Evolutionary conservation across 2,113 vertebrate species (phyloP).

Genomic region (human): GRCh38 chr6:72040001-72040500

Average conservation of each 20-base stretch:
- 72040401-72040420: not conserved
- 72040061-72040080: not conserved
- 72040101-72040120: not conserved
- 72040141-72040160: not conserved
- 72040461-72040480: not conserved
- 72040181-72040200: not conserved
- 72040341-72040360: not conserved
- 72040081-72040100: not conserved
- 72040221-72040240: not conserved
- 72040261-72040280: not conserved
- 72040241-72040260: not conserved
- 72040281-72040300: not conserved
- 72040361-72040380: not conserved
- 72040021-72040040: not conserved
- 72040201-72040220: not conserved
- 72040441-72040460: not conserved
- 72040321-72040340: not conserved
- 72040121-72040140: not conserved
- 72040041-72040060: not conserved
- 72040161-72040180: not conserved
- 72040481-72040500: not conserved
- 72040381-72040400: not conserved
- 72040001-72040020: not conserved
- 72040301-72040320: not conserved
- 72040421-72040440: not conserved